Evolutionary conservation across 2,888 invertebrate species (phyloP).

Genomic region (Scrobipalpa atriplicella): DNA sequence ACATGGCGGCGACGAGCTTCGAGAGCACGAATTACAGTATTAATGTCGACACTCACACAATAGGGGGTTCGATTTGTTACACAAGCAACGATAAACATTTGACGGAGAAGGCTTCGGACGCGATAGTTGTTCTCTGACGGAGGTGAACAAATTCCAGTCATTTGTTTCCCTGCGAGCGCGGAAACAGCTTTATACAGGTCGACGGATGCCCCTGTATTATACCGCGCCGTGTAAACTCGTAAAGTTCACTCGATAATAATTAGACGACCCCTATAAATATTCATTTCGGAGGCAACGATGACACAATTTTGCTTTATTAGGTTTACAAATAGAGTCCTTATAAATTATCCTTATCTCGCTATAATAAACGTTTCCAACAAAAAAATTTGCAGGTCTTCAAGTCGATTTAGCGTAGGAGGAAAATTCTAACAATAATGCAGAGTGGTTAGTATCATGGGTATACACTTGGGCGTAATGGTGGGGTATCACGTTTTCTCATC

Average conservation of each 20-base stretch:
- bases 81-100: slow-evolving; percentile 57
- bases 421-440: not conserved
- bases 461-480: slow-evolving; percentile 18
- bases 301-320: slow-evolving; percentile 37
- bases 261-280: slow-evolving; percentile 42
- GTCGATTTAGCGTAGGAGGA: not conserved
- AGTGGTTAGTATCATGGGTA: not conserved
- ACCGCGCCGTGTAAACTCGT: slow-evolving; percentile 36
- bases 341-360: not conserved
- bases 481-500: slow-evolving; percentile 28
- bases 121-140: slow-evolving; percentile 53
- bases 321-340: slow-evolving; percentile 28
- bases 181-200: slow-evolving; percentile 55
- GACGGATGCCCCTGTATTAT: slow-evolving; percentile 36
- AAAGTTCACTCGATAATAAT: slow-evolving; percentile 43
- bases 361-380: not conserved
- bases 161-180: slow-evolving; percentile 59
- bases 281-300: slow-evolving; percentile 36
- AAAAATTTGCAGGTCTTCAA: slow-evolving; percentile 24
- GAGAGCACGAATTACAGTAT: slow-evolving; percentile 16
- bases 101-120: slow-evolving; percentile 47
- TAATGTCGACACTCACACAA: slow-evolving; percentile 43
- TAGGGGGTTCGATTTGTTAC: slow-evolving; percentile 56
- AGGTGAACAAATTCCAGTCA: slow-evolving; percentile 67
- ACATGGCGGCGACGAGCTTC: slow-evolving; percentile 9